These are phyloP conservation scores for Eriosoma lanigerum DNA, from an alignment of 1,140 invertebrate species.

Conservation along the genomic window DNA sequence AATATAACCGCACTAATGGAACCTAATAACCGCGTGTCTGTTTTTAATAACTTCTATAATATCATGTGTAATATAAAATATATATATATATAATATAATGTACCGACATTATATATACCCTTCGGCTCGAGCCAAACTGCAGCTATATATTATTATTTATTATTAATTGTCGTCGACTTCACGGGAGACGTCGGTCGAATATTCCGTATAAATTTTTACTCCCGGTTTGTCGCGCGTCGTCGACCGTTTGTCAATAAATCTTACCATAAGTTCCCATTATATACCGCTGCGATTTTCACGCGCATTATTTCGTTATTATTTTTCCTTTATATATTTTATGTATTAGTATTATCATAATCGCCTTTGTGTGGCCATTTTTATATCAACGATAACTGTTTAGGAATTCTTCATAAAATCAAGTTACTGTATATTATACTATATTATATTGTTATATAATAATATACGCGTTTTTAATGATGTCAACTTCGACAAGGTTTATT, in stretches of 20 bases:
- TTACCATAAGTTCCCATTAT: background rate
- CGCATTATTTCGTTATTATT: too few species aligned
- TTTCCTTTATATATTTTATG: too few species aligned
- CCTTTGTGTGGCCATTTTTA: too few species aligned
- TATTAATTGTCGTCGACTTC: constrained; percentile 18
- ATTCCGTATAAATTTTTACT: constrained; percentile 7
- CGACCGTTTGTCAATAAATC: constrained; percentile 35
- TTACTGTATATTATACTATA: too few species aligned
- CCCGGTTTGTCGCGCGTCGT: background rate
- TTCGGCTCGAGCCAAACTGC: background rate
- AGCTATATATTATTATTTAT: background rate
- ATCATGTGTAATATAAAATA: too few species aligned
- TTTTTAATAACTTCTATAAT: constrained; percentile 4
- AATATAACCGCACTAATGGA: constrained; percentile 12
- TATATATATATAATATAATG: too few species aligned
- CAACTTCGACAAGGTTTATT: too few species aligned
- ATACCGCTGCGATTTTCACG: constrained; percentile 9
- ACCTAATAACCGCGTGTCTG: background rate
- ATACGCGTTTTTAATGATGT: too few species aligned
- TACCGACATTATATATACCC: background rate
- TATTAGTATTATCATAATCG: too few species aligned
- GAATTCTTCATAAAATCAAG: too few species aligned
- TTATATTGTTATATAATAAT: too few species aligned
- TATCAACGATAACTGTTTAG: too few species aligned
- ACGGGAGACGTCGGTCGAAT: background rate